Evolutionary conservation across 1,140 invertebrate species (phyloP).

Genomic region (Halictus rubicundus): DNA sequence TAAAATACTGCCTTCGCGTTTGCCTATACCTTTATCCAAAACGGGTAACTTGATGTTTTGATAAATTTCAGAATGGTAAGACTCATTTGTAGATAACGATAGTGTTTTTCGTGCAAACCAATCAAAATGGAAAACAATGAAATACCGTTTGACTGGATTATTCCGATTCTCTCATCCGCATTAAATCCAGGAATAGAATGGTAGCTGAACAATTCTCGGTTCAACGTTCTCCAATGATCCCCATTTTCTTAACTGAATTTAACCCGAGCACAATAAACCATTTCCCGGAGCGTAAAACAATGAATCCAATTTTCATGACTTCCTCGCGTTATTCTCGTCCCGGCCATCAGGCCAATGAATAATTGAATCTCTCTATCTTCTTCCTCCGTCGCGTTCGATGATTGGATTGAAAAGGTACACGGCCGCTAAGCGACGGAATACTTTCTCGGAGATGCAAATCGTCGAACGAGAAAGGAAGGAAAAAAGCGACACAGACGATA

Average conservation of each 20-base stretch:
- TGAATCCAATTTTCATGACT: neutral
- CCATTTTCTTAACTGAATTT: neutral
- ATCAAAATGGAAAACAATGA: no score
- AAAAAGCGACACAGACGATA: conserved; percentile 9
- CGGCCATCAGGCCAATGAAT: no score
- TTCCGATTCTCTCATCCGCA: no score
- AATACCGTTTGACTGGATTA: no score
- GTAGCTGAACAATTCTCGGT: neutral
- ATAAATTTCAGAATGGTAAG: no score
- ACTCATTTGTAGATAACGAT: no score
- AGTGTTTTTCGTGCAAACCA: no score
- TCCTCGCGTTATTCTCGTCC: neutral
- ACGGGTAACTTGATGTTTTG: no score
- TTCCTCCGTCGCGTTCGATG: neutral
- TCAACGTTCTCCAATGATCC: no score
- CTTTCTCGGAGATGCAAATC: conserved; percentile 33
- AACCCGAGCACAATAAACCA: neutral
- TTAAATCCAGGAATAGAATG: no score
- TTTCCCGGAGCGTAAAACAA: neutral
- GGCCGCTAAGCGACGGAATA: neutral
- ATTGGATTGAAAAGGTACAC: conserved; percentile 20
- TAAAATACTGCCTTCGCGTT: no score
- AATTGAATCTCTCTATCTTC: neutral
- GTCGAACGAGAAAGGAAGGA: neutral
- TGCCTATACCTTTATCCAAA: no score